Evolutionary conservation across 2,797 vertebrate genomes (phyloP), one percentile per base, ranked within the genome.

Genomic region (Aselliscus stoliczkanus): DNA sequence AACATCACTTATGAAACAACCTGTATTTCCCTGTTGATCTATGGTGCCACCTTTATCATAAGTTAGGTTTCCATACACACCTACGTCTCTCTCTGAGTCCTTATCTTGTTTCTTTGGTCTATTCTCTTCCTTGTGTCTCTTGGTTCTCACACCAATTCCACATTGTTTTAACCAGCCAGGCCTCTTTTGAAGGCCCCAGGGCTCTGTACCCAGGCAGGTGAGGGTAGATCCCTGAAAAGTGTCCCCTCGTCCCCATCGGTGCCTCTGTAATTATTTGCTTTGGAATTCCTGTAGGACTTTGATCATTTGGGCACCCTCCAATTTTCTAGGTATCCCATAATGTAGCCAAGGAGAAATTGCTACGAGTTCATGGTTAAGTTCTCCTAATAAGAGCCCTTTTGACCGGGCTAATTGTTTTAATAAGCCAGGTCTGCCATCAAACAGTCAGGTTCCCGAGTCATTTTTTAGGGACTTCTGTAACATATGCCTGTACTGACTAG

Each of bases 231-330:
- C 54, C 44, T 18, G 64, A 29, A 31, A 84, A 39, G 14, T 23
- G 17, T 10, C 13, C 39, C 13, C 52, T 52, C 2, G 7, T 27
- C 37, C 8, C 2, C 1, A 3, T 42, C 29, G 7, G n/a, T 10
- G 34, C 34, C 34, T 80, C 58, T 27, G 0, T 50, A 37, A 34
- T 20, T 52, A 62, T 64, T 11, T 27, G 20, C 17, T 54, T 44
- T 20, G 37, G 52, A 21, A 6, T 3, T 82, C 47, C 62, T 5
- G 2, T 6, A 82, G 60, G 27, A 17, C 75, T 76, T 62, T 17
- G 18, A 31, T 17, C 23, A 50, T 37, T 17, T 25, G 13, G 62
- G 9, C 1, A 44, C 62, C 47, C 47, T 31, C 67, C 62, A 31
- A 12, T 70, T 75, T 50, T 31, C 90, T 64, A 47, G 54, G 13